These are phyloP conservation scores for Diorhabda sublineata DNA, from an alignment of 1,140 invertebrate genomes.

Conservation along the genomic window DNA sequence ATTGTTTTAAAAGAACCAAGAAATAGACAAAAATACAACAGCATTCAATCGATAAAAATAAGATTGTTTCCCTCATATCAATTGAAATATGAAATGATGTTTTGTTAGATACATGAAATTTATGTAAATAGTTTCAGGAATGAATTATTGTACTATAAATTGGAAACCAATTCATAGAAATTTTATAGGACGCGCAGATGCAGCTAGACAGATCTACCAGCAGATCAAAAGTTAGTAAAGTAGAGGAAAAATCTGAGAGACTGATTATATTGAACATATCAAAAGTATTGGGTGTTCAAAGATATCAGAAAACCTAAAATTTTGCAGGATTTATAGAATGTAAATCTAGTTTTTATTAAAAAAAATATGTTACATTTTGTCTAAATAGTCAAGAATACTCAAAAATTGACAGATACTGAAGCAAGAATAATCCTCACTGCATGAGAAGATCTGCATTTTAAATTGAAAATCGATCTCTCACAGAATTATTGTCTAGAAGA, in stretches of 20 bases:
- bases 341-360: too few species aligned
- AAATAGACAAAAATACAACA: too few species aligned
- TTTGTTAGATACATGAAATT: too few species aligned
- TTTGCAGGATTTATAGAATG: neutral
- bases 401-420: neutral
- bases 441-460: neutral
- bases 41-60: too few species aligned
- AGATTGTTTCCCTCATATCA: too few species aligned
- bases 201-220: neutral
- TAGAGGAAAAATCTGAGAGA: neutral
- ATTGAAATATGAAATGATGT: too few species aligned
- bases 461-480: neutral
- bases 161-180: neutral
- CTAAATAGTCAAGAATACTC: neutral
- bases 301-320: neutral
- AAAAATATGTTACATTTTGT: neutral
- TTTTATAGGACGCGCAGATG: neutral
- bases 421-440: neutral
- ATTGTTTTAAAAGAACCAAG: neutral
- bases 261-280: neutral
- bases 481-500: neutral
- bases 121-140: too few species aligned
- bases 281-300: neutral
- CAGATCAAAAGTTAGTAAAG: neutral
- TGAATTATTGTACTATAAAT: neutral